Percentiles rank a stretch among this genome's conserved stretches.
These are phyloP conservation scores for Harpalus rubripes DNA, from an alignment of 2,888 invertebrate genomes.

Conservation along the genomic window DNA sequence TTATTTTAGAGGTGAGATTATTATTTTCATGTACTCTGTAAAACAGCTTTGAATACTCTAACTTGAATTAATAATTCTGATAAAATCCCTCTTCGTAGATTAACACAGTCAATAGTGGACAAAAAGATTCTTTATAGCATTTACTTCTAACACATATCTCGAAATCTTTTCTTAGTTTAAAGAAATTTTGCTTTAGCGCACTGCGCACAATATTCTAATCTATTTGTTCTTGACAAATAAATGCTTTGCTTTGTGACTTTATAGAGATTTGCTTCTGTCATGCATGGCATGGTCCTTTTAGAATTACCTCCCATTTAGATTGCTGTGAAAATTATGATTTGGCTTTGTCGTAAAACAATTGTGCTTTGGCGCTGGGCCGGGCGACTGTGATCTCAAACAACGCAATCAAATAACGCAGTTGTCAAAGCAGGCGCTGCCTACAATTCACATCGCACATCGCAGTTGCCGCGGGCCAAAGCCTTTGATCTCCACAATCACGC, in stretches of 20 bases:
- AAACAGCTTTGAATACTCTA: too few species aligned
- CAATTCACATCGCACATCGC: conserved; percentile 47
- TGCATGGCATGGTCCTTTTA: neutral
- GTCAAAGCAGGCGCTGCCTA: conserved; percentile 57
- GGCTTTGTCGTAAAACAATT: conserved; percentile 57
- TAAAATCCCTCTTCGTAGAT: too few species aligned
- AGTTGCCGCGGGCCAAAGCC: conserved; percentile 68
- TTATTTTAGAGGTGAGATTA: too few species aligned
- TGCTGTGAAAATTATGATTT: conserved; percentile 56
- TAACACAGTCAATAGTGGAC: too few species aligned
- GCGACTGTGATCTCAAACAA: conserved; percentile 43
- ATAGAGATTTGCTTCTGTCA: neutral
- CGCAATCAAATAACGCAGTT: conserved; percentile 60
- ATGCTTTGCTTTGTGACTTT: neutral
- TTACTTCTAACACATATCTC: too few species aligned
- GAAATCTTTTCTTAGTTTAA: too few species aligned
- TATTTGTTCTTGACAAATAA: neutral
- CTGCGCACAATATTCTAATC: neutral
- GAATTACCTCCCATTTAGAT: conserved; percentile 53
- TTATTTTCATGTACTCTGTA: too few species aligned
- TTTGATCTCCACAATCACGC: conserved; percentile 75
- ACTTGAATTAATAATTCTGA: too few species aligned
- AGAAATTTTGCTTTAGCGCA: too few species aligned
- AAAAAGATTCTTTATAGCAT: too few species aligned
- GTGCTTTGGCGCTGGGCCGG: conserved; percentile 4